Percentiles rank a stretch among this genome's conserved stretches.
Evolutionary conservation across 1,140 invertebrate species (phyloP).

Genomic region (Penaeus vannamei): DNA sequence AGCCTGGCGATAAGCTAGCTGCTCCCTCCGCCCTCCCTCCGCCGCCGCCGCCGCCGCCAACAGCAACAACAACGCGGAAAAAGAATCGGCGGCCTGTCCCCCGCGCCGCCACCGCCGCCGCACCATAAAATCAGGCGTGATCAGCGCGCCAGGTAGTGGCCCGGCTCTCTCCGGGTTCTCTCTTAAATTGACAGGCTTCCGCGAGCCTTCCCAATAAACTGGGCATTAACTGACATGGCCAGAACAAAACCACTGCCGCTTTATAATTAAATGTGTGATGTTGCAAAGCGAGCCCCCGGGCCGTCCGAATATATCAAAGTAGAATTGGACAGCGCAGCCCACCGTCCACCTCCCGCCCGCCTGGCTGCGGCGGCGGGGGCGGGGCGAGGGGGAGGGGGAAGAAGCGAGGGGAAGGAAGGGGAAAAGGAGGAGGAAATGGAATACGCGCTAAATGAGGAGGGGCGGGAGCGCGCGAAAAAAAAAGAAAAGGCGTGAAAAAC

Average conservation of each 20-base stretch:
- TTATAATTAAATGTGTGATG: constrained; percentile 66
- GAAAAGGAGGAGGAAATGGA: not conserved
- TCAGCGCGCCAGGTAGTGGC: too few species aligned
- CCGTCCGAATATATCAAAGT: constrained; percentile 65
- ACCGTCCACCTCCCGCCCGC: constrained; percentile 52
- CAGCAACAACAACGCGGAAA: too few species aligned
- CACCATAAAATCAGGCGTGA: too few species aligned
- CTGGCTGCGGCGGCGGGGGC: constrained; percentile 35
- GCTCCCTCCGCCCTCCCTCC: too few species aligned
- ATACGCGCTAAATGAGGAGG: not conserved
- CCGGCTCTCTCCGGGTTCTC: constrained; percentile 16
- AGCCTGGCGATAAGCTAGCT: too few species aligned
- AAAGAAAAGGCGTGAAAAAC: too few species aligned
- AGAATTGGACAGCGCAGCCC: constrained; percentile 64
- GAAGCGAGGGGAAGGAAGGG: not conserved
- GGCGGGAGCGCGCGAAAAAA: not conserved
- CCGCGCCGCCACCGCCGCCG: constrained; percentile 2
- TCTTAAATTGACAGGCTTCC: constrained; percentile 66
- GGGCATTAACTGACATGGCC: constrained; percentile 65
- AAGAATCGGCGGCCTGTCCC: constrained; percentile 1
- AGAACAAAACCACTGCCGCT: constrained; percentile 64
- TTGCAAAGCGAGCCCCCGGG: constrained; percentile 63
- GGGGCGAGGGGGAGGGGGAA: constrained; percentile 18
- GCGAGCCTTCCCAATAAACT: constrained; percentile 64
- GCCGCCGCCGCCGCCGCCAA: too few species aligned